Base-by-base conservation (phyloP, 1,140 invertebrate species). In the Aphelinus atriplicis region DNA sequence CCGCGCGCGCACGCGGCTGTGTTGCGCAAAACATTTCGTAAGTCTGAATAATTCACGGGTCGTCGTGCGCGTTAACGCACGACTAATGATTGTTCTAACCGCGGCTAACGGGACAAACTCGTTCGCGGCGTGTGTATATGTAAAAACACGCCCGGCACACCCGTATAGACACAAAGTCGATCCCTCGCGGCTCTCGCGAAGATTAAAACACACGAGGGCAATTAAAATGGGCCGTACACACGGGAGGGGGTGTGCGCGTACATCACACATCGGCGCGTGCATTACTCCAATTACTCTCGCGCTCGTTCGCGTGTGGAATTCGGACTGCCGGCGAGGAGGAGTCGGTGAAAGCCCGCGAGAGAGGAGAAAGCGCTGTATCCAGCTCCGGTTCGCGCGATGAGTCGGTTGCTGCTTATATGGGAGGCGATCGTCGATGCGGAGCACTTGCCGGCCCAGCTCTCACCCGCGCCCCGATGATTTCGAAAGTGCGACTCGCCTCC, bases 21-120 rank as follows among this genome's bases (percentile, higher is more conserved):
- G 26, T 26, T 26, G 26, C n/a, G 71, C 62, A 65, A 57, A 55
- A 67, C 5, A 45, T 61, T 53, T 61, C 64, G 64, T 67, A 73
- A 67, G 63, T 53, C 51, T 9, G 51, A 53, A 5, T 47, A 56
- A 50, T 9, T 5, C 3, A 50, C 50, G 6, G 2, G 5, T 2
- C 2, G 43, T 10, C 9, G 7, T 3, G 9, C 68, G 48, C 51
- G 9, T 26, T 60, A 61, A 42, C 6, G 6, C 50, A 7, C 48
- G 53, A 55, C 10, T 47, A 71, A 63, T 26, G 26, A 26, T 64
- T 47, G 61, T 9, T 61, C 60, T 45, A 4, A 46, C 69, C 42
- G 50, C 4, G 26, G 1, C 50, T 53, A 73, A 73, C 56, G 56
- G 63, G 47, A 60, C 6, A 60, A 58, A 57, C 58, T 61, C 53